phyloP scores from a whole-genome alignment of 2,888 invertebrate genomes.

The Heliconius ethilla region DNA sequence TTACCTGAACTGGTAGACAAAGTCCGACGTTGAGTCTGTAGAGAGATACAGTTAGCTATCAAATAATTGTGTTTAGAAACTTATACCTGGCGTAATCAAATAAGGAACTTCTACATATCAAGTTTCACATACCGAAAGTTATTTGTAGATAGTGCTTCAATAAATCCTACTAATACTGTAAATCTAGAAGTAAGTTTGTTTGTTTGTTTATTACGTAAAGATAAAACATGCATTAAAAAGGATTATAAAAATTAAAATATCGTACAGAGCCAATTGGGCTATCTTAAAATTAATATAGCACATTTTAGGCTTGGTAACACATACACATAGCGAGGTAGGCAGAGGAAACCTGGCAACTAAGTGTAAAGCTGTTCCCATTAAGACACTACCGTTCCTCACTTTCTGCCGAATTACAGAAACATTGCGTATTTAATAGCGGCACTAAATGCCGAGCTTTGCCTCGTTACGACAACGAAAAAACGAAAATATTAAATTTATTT shows the following conservation, averaged over 20 bases:
- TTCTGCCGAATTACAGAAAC: background rate
- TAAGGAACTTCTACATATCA: conserved; percentile 2
- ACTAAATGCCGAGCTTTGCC: background rate
- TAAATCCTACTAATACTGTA: background rate
- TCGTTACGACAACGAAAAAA: background rate
- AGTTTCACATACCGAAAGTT: conserved; percentile 14
- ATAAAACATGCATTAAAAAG: background rate
- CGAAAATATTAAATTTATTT: background rate
- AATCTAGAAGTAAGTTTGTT: background rate
- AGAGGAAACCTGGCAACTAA: background rate
- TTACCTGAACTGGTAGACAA: too few relatives aligned
- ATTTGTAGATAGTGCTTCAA: background rate
- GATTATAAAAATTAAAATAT: too few relatives aligned
- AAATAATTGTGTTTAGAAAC: background rate
- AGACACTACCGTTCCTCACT: background rate
- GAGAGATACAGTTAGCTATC: background rate
- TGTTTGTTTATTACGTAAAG: background rate
- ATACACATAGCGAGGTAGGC: background rate
- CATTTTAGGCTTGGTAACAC: too few relatives aligned
- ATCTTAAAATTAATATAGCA: too few relatives aligned
- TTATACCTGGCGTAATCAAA: background rate
- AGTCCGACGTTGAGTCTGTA: background rate
- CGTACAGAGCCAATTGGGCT: too few relatives aligned
- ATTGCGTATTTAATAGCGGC: background rate
- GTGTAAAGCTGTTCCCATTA: background rate